A percentile compares a stretch with the other conserved stretches of the same genome.
These are phyloP conservation scores for Esox niger DNA, from an alignment of 2,113 vertebrate species.

Conservation along the genomic window DNA sequence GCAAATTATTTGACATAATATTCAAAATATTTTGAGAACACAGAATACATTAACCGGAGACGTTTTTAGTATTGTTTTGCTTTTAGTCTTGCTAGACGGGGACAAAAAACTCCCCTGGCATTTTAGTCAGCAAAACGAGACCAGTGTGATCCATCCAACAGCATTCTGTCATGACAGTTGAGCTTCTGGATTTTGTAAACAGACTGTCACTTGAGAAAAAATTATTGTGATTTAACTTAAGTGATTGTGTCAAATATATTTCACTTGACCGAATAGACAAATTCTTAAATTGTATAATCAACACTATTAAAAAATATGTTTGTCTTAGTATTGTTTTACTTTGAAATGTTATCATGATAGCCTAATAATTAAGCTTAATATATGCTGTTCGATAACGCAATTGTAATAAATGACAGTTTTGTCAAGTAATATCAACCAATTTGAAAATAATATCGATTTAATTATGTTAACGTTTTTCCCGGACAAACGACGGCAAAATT, in stretches of 20 bases:
- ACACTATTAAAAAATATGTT: background rate
- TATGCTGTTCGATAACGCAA: background rate
- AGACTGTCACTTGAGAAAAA: constrained; percentile 65
- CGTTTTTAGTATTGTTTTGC: too few species aligned
- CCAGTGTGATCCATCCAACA: constrained; percentile 3
- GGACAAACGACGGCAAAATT: background rate
- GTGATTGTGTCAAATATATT: constrained; percentile 53
- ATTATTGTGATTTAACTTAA: constrained; percentile 34
- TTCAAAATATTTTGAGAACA: too few species aligned
- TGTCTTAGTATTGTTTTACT: background rate
- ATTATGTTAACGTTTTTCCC: background rate
- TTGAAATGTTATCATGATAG: background rate
- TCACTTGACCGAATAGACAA: constrained; percentile 20
- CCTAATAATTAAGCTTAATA: background rate
- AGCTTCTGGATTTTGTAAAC: constrained; percentile 62
- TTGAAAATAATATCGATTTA: background rate
- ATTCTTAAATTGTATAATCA: background rate
- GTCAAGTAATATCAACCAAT: background rate
- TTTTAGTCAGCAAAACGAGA: background rate
- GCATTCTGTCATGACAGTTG: constrained; percentile 39
- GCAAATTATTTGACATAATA: too few species aligned
- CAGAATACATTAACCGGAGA: too few species aligned
- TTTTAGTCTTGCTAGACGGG: too few species aligned
- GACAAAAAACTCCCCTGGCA: too few species aligned
- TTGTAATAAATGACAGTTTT: background rate